Evolutionary conservation across 2,113 vertebrate species (phyloP), one percentile per base, ranked within the genome.

Genomic region (Brachypodius melanocephalos): DNA sequence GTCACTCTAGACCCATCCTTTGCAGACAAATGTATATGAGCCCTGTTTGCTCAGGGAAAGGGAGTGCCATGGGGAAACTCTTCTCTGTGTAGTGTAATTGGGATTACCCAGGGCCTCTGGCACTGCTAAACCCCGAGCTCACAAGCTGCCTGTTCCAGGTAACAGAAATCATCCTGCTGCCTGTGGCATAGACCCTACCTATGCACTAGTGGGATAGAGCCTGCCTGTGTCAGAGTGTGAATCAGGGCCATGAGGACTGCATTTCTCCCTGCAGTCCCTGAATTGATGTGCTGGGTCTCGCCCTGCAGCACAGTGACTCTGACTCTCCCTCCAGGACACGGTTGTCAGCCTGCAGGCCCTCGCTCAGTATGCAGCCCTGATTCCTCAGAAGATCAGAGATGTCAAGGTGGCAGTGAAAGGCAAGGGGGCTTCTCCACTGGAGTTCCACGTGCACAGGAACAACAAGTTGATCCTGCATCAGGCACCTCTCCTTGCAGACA

Each of bases 381-480:
- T 97, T 57, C 97, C 95, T 69, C 95, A 79, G 59, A 83, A 93
- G 40, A 95, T 91, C 5, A 96, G 93, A 36, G 89, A 96, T 62
- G 89, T 97, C 48, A 96, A 94, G 58, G 97, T 98, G 67, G 93
- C 89, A 20, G 93, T 98, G 49, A 93, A 79, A 82, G 88, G 95
- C 86, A 91, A 93, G 43, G 94, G 79, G 12, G 59, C 73, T 21
- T 93, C 95, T 31, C 79, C 83, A 72, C 14, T 97, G 57, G 62
- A 61, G 8, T 98, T 99, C 76, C 84, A 97, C 0, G 95, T 99
- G 68, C 97, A 98, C 74, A 92, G 91, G 32, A 80, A 91, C 76
- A 99, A 98, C 94, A 98, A 98, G 65, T 76, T 99, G 63, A 95
- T 98, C 58, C 98, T 98, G 86, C 98, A 99, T 66, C 98, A 98